phyloP scores from a whole-genome alignment of 2,113 vertebrate species.

The Ictidomys tridecemlineatus region DNA sequence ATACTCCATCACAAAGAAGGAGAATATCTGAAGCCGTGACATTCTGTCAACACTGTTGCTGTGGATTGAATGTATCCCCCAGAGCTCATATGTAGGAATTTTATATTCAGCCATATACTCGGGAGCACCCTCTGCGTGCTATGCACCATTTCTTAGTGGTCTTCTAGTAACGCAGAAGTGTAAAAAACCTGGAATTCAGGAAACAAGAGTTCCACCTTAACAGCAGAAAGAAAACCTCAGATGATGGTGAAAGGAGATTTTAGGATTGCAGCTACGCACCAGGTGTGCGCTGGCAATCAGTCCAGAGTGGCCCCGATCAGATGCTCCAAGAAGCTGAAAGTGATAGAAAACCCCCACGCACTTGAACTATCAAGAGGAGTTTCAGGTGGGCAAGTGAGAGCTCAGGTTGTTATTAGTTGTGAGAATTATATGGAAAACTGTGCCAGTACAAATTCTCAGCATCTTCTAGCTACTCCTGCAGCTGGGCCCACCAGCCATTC shows the following conservation, averaged over 20 bases:
- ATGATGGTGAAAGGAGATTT: background rate
- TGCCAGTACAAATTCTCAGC: background rate
- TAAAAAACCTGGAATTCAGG: background rate
- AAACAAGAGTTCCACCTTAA: background rate
- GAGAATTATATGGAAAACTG: background rate
- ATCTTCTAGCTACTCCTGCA: background rate
- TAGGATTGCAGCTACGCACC: background rate
- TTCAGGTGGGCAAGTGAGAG: background rate
- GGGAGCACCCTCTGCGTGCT: background rate
- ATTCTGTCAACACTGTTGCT: background rate
- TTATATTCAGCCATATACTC: background rate
- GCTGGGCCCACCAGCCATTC: no score
- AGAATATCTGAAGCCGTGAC: background rate
- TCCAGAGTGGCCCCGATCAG: background rate
- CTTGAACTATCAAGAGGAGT: background rate
- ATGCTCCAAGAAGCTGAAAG: background rate
- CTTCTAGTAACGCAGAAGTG: background rate
- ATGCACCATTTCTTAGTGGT: background rate
- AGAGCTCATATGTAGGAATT: no score
- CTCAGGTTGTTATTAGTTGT: no score
- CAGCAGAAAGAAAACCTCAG: background rate
- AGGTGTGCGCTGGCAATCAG: background rate
- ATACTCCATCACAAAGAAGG: background rate
- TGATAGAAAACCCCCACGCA: background rate
- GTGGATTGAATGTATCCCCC: no score